phyloP scores from a whole-genome alignment of 2,888 invertebrate genomes.

The Scaptomyza caliginosa region DNA sequence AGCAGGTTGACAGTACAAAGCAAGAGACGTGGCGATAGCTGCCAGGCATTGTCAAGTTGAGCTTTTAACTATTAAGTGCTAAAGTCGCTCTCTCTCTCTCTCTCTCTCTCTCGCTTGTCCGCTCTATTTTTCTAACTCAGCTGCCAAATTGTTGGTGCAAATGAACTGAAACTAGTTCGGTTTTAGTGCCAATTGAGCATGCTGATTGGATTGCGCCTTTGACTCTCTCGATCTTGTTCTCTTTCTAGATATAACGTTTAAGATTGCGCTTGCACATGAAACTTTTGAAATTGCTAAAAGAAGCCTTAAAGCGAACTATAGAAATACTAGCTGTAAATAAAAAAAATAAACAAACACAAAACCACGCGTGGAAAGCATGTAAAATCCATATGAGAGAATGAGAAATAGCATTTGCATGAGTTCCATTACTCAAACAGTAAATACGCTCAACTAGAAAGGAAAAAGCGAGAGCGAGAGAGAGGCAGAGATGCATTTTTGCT shows the following conservation, averaged over 20 bases:
- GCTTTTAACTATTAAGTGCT: conserved; percentile 30
- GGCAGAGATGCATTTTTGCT: conserved; percentile 36
- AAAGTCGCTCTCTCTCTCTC: conserved; percentile 25
- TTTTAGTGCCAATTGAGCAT: not conserved
- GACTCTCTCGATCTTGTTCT: not conserved
- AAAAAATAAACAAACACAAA: conserved; percentile 9
- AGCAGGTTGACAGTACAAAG: conserved; percentile 56
- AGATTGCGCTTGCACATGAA: conserved; percentile 46
- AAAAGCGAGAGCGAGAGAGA: not conserved
- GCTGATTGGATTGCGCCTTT: not conserved
- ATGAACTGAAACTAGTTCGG: not conserved
- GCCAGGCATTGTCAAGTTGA: conserved; percentile 31
- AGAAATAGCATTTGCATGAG: conserved; percentile 53
- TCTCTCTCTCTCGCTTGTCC: not conserved
- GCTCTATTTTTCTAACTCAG: not conserved
- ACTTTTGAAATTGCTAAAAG: conserved; percentile 71
- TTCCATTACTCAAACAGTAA: conserved; percentile 32
- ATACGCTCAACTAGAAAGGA: conserved; percentile 13
- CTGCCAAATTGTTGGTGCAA: not conserved
- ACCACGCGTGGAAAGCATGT: not conserved
- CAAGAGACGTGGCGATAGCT: conserved; percentile 7
- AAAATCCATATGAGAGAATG: conserved; percentile 47
- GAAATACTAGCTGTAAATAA: conserved; percentile 20
- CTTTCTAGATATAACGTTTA: conserved; percentile 6
- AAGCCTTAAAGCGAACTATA: conserved; percentile 42